Evolutionary conservation across 2,797 vertebrate genomes (phyloP).

Genomic region (Yasuhikotakia modesta): DNA sequence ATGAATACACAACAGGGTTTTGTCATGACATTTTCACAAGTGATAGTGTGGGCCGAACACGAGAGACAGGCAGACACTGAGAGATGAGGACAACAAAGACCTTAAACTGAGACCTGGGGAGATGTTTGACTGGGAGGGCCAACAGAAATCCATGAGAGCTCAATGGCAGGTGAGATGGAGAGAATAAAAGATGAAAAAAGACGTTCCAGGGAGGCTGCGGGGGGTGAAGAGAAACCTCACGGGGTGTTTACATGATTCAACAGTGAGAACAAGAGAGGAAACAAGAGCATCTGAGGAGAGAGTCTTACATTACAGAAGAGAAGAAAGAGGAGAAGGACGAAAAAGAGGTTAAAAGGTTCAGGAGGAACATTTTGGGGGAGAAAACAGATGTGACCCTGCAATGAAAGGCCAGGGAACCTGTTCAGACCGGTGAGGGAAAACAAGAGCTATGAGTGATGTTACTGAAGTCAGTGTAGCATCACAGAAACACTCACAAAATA

Average conservation of each 20-base stretch:
- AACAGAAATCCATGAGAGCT: slow-evolving; percentile 36
- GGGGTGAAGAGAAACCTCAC: slow-evolving; percentile 33
- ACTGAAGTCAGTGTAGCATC: background rate
- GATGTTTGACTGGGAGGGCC: background rate
- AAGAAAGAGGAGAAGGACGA: slow-evolving; percentile 36
- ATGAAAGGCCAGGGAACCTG: background rate
- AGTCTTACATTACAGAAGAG: slow-evolving; percentile 46
- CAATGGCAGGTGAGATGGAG: background rate
- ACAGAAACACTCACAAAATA: background rate
- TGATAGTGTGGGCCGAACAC: slow-evolving; percentile 64
- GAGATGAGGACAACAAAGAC: slow-evolving; percentile 51
- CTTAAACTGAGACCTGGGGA: slow-evolving; percentile 5
- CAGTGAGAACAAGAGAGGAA: slow-evolving; percentile 41
- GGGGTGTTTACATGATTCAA: slow-evolving; percentile 40
- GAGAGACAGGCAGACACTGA: slow-evolving; percentile 54
- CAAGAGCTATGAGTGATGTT: background rate
- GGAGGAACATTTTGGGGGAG: slow-evolving; percentile 29
- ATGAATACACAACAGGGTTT: slow-evolving; percentile 56
- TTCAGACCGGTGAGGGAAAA: background rate
- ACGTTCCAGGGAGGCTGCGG: slow-evolving; percentile 11
- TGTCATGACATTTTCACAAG: slow-evolving; percentile 66
- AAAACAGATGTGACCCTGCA: slow-evolving; percentile 1
- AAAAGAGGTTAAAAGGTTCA: slow-evolving; percentile 35
- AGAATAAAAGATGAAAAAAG: slow-evolving; percentile 4
- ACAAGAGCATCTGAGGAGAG: slow-evolving; percentile 49